Percentiles rank a stretch among this genome's conserved stretches.
Evolutionary conservation across 2,888 invertebrate genomes (phyloP).

Genomic region (Xestia rhomboidea): DNA sequence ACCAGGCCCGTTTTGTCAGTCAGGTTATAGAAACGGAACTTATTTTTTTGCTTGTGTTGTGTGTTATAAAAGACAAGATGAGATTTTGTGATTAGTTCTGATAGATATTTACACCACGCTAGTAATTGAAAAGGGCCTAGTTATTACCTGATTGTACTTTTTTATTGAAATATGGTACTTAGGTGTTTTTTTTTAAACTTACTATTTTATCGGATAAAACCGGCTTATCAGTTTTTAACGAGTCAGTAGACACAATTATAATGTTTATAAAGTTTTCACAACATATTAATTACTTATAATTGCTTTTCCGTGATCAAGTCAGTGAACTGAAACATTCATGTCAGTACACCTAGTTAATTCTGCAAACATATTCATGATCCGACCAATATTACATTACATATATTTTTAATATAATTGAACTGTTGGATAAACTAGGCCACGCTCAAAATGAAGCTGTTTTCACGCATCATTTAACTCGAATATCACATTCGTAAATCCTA

Average conservation of each 20-base stretch:
- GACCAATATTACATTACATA: constrained; percentile 7
- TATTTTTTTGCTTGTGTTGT: neutral
- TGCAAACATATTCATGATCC: constrained; percentile 27
- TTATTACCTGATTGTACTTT: neutral
- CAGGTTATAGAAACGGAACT: neutral
- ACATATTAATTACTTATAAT: constrained; percentile 30
- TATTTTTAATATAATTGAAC: constrained; percentile 2
- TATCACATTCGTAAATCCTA: constrained; percentile 28
- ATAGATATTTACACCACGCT: neutral
- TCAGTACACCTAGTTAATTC: constrained; percentile 32
- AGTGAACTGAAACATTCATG: constrained; percentile 35
- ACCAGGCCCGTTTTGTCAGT: neutral
- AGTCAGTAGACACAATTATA: neutral
- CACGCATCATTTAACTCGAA: constrained; percentile 36
- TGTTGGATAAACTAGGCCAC: constrained; percentile 4
- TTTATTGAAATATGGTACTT: neutral
- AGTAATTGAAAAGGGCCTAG: neutral
- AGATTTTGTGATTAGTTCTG: neutral
- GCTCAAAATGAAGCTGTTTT: constrained; percentile 16
- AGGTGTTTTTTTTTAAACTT: neutral
- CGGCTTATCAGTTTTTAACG: neutral
- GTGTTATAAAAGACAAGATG: neutral
- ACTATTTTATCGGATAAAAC: neutral
- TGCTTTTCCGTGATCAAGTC: constrained; percentile 30
- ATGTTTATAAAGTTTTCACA: constrained; percentile 21